Evolutionary conservation across 2,888 invertebrate genomes (phyloP), one percentile per base, ranked within the genome.

Genomic region (Trypoxylon attenuatum): DNA sequence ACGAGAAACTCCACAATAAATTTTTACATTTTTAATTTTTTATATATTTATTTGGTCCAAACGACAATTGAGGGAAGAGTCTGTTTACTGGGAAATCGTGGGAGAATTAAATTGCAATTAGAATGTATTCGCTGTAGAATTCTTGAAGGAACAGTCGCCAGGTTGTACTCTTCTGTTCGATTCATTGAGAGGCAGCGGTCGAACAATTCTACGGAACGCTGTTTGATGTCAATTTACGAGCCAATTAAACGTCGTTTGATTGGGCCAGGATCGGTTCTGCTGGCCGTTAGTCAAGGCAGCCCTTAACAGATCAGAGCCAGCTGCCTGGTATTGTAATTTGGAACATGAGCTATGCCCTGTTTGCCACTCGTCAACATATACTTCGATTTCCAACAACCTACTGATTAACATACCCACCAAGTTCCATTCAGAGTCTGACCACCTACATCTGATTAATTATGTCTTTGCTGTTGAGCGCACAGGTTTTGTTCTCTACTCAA

Each of bases 171-270:
- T 5, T 6, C 10, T 6, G 10, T 5, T 6, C 27, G 27, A 27
- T 5, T 5, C 10, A 27, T 6, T 27, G 5, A 27, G 27, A 10
- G 10, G 27, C 5, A 19, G 6, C 18, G 16, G 8, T 41, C 41
- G 16, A n/a, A 10, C 16, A 41, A 41, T 41, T 41, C 41, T 19
- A 10, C 15, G 16, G 19, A 10, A 5, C 5, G 19, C n/a, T 33
- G 33, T 33, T 33, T 33, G 33, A 33, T 33, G 33, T 33, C 33
- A 33, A 33, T 33, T 33, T 33, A 33, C 33, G 33, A 63, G 64
- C 68, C 67, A 71, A 75, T 77, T 71, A 69, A 63, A 58, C 57
- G 49, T 54, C 56, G 67, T 71, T 76, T 70, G 69, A 77, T 77
- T 70, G 75, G 33, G 4, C 2, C 69, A 56, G 62, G 63, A 70